A percentile compares a stretch with the other conserved stretches of the same genome.
phyloP scores from a whole-genome alignment of 2,113 vertebrate genomes.

The Numida meleagris region DNA sequence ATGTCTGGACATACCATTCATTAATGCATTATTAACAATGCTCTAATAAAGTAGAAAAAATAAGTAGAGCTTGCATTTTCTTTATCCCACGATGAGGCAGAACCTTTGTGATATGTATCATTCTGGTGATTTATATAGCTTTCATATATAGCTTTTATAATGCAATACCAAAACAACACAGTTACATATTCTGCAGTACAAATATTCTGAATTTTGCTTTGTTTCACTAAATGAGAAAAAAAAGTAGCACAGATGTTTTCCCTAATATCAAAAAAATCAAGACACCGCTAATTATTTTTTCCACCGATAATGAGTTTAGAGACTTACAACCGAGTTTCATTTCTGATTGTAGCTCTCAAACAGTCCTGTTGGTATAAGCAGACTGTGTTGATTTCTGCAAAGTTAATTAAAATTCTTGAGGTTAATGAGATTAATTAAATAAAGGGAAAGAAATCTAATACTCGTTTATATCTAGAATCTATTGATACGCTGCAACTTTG shows the following conservation, averaged over 20 bases:
- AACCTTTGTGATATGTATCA: background rate
- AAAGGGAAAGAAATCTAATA: conserved; percentile 40
- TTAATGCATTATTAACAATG: conserved; percentile 1
- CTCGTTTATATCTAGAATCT: conserved; percentile 29
- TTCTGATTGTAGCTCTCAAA: conserved; percentile 60
- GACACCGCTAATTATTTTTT: conserved; percentile 65
- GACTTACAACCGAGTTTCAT: conserved; percentile 38
- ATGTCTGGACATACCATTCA: background rate
- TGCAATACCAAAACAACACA: background rate
- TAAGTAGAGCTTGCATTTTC: conserved; percentile 7
- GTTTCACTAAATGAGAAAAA: conserved; percentile 34
- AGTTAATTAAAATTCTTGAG: conserved; percentile 76
- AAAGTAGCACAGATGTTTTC: conserved; percentile 54
- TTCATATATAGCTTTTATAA: background rate
- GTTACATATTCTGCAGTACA: background rate
- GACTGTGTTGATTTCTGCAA: conserved; percentile 52
- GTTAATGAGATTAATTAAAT: conserved; percentile 76
- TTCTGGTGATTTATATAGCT: background rate
- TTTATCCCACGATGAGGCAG: conserved; percentile 9
- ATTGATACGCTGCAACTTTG: conserved; percentile 16
- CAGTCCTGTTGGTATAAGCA: conserved; percentile 40
- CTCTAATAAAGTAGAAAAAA: conserved; percentile 12
- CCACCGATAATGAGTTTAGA: conserved; percentile 64
- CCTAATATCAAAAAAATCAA: conserved; percentile 17
- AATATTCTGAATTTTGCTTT: conserved; percentile 23